Base-by-base conservation (phyloP, 2,797 vertebrate genomes). In the Gallinago solitaria region DNA sequence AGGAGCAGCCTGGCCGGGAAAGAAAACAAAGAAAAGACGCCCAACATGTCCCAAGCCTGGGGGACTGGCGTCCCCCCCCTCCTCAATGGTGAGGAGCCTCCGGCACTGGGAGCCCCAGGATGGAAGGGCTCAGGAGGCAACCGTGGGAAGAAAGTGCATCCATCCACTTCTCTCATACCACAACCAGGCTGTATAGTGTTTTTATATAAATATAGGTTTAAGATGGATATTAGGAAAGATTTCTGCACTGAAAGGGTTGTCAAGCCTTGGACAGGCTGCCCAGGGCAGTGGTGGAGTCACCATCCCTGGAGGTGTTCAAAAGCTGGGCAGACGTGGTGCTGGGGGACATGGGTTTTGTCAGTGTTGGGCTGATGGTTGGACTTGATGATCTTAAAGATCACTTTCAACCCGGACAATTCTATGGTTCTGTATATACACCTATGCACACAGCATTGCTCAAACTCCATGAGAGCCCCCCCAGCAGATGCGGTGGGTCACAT, bases 1-100 rank as follows among this genome's bases (percentile, higher is more conserved):
- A 83, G 71, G 27, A 53, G 53, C 45, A 43, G 60, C 91, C 94
- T 97, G 63, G 3, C 84, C 51, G 10, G 82, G 92, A 98, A 98
- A 97, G 96, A 98, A 98, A 98, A 97, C 98, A 98, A 98, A 98
- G 97, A 97, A 97, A 96, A 95, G 89, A 63, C 60, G 89, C 19
- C 33, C 90, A 91, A 88, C 37, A 11, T 15, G 79, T 89, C 30
- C 60, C 73, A 67, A 70, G 4, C 1, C 73, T 51, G 80, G 73
- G 50, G 51, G 82, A 76, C 39, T 6, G 7, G n/a, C 28, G 4
- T 68, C 50, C 67, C n/a, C 60, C 90, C 16, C 15, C 25, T 14
- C 16, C 16, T 89, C 16, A 2, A 77, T 37, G 67, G 61, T 84
- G 87, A 93, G 95, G 92, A 94, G 71, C 53, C 33, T 60, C 86